A percentile compares a stretch with the other conserved stretches of the same genome.
These are phyloP conservation scores for Mantis religiosa DNA, from an alignment of 2,888 invertebrate species.

Conservation along the genomic window DNA sequence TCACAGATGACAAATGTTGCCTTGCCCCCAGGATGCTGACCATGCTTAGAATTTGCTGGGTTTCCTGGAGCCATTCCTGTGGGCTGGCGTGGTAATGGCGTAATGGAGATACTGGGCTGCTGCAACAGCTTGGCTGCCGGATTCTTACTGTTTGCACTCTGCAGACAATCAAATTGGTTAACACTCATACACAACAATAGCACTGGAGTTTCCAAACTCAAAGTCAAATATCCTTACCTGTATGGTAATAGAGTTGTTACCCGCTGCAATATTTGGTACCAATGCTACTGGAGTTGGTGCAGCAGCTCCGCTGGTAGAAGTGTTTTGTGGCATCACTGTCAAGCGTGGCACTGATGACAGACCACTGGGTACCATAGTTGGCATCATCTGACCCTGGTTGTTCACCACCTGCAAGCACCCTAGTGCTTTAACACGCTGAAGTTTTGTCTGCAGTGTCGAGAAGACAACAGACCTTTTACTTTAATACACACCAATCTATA, in stretches of 20 bases:
- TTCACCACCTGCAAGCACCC: constrained; percentile 33
- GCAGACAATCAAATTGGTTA: not conserved
- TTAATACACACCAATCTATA: too few relatives aligned
- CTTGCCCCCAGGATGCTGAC: constrained; percentile 53
- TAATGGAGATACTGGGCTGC: constrained; percentile 87
- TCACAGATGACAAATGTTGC: constrained; percentile 90
- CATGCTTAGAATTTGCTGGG: constrained; percentile 38
- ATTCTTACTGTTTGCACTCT: constrained; percentile 31
- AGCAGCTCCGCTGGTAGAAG: constrained; percentile 29
- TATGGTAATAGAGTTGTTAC: constrained; percentile 42
- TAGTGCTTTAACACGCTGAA: too few relatives aligned
- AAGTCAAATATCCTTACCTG: constrained; percentile 41
- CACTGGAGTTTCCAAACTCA: constrained; percentile 30
- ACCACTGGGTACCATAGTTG: constrained; percentile 30
- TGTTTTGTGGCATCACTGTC: constrained; percentile 32
- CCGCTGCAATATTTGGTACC: constrained; percentile 52
- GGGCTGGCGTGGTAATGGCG: constrained; percentile 73
- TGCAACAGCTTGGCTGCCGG: constrained; percentile 52
- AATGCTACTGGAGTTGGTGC: constrained; percentile 50
- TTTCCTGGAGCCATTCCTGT: constrained; percentile 43
- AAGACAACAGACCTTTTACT: too few relatives aligned
- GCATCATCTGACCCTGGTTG: constrained; percentile 32
- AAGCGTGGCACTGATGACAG: constrained; percentile 33
- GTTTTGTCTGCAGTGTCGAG: too few relatives aligned
- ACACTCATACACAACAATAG: not conserved